Conservation (phyloP, 2,888 invertebrate genomes). For the Thereva nobilitata region DNA sequence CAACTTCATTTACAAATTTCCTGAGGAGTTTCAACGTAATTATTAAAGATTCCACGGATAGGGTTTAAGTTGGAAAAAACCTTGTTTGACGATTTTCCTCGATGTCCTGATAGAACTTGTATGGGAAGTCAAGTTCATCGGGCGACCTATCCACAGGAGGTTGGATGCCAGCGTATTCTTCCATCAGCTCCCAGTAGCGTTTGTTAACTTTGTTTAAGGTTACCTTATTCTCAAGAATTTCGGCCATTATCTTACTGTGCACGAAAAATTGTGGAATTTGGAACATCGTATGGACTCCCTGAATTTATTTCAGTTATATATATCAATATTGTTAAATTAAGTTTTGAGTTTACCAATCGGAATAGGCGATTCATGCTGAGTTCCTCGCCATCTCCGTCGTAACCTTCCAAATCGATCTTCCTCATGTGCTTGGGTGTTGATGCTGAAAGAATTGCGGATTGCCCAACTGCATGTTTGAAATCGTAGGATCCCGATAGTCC, state of each 20-base stretch:
- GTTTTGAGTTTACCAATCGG: conserved; percentile 49
- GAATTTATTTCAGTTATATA: no score
- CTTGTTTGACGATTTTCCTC: conserved; percentile 47
- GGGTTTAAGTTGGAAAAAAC: conserved; percentile 37
- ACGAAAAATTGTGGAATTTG: no score
- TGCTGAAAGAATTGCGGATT: conserved; percentile 61
- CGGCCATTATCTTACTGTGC: no score
- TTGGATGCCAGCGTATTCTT: conserved; percentile 65
- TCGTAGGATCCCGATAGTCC: conserved; percentile 56
- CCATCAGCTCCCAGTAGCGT: conserved; percentile 56
- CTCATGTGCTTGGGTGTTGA: conserved; percentile 72
- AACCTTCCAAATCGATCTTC: conserved; percentile 66
- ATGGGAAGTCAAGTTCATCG: conserved; percentile 70
- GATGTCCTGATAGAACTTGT: conserved; percentile 66
- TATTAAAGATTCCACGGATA: no score
- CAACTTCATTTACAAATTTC: conserved; percentile 73
- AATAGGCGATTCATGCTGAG: conserved; percentile 63
- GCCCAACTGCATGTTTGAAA: conserved; percentile 52
- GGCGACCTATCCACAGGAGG: conserved; percentile 65
- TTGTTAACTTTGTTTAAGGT: no score
- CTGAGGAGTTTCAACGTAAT: conserved; percentile 54
- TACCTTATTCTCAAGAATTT: no score
- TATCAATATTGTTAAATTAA: no score
- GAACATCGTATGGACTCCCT: no score
- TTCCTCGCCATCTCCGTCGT: conserved; percentile 65